These are phyloP conservation scores for Creontiades dilutus DNA, from an alignment of 2,888 invertebrate genomes.

Conservation along the genomic window DNA sequence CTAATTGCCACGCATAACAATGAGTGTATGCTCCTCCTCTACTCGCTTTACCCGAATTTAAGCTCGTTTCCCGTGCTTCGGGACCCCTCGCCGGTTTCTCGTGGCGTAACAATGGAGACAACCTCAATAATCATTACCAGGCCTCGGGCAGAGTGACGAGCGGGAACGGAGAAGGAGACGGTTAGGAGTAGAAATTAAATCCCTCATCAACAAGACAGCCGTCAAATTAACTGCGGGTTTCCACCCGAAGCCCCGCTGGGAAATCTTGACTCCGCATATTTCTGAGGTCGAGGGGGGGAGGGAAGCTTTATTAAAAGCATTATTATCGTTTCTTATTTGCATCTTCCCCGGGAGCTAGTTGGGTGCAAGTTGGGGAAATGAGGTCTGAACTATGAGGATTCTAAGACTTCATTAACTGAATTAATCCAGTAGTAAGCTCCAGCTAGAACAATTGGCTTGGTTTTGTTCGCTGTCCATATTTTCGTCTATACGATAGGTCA, in stretches of 20 bases:
- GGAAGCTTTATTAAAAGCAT: constrained; percentile 30
- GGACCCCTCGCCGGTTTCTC: neutral
- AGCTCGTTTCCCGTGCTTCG: neutral
- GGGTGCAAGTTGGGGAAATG: neutral
- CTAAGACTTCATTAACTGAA: neutral
- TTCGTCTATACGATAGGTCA: too few relatives aligned
- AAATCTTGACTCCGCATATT: constrained; percentile 23
- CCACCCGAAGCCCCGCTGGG: constrained; percentile 7
- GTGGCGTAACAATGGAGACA: constrained; percentile 8
- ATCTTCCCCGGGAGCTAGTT: neutral
- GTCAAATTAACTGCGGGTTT: constrained; percentile 48
- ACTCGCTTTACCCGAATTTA: neutral
- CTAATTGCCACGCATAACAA: constrained; percentile 22
- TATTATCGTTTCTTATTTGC: constrained; percentile 34
- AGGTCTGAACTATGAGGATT: neutral
- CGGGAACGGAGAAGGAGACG: neutral
- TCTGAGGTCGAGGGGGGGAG: constrained; percentile 16
- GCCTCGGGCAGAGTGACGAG: neutral
- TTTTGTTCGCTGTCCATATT: too few relatives aligned
- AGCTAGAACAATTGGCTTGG: too few relatives aligned
- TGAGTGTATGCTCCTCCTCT: neutral
- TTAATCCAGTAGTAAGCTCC: too few relatives aligned
- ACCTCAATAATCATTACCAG: neutral
- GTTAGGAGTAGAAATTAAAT: constrained; percentile 6
- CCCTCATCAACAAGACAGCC: constrained; percentile 50